A percentile compares a stretch with the other conserved stretches of the same genome.
Evolutionary conservation across 2,113 vertebrate species (phyloP).

Genomic region (Alligator sinensis): DNA sequence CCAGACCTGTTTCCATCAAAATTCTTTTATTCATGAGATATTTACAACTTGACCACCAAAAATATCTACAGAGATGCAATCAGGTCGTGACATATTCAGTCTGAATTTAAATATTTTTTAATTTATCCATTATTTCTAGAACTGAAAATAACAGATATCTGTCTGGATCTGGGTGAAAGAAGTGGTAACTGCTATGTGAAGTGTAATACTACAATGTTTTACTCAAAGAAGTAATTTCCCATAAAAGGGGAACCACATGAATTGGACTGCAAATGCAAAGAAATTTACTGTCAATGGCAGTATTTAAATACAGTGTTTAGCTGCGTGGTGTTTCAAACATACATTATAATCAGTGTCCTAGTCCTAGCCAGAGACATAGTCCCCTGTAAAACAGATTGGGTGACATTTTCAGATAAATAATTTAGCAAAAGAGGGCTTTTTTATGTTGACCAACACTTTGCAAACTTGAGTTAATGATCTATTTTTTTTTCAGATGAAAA

Average conservation of each 20-base stretch:
- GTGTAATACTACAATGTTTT: background rate
- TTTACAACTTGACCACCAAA: background rate
- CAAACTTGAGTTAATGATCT: no score
- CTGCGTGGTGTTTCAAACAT: background rate
- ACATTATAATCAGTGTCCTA: background rate
- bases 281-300: background rate
- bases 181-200: background rate
- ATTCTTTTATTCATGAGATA: conserved; percentile 13
- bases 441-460: no score
- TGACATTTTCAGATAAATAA: no score
- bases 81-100: conserved; percentile 10
- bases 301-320: no score
- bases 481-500: background rate
- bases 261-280: background rate
- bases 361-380: background rate
- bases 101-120: background rate
- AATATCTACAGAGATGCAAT: conserved; percentile 12
- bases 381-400: no score
- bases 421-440: no score
- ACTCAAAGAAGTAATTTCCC: background rate
- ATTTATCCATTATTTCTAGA: conserved; percentile 1
- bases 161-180: background rate
- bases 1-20: conserved; percentile 28
- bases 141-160: background rate
- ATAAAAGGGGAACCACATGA: background rate